phyloP scores from a whole-genome alignment of 2,888 invertebrate species.

The Plebejus melissa region DNA sequence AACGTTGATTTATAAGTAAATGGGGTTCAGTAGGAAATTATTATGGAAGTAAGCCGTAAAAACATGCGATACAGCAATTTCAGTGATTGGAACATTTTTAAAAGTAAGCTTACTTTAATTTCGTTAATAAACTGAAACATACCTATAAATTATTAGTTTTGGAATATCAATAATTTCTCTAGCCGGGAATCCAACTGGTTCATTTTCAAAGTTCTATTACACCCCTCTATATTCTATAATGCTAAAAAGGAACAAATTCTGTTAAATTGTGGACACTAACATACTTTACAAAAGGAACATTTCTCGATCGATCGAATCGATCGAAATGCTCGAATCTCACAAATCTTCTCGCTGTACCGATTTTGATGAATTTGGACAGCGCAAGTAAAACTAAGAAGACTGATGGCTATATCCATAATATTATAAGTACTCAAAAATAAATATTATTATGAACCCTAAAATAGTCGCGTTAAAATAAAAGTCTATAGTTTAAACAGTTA shows the following conservation, averaged over 20 bases:
- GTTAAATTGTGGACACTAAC: too few relatives aligned
- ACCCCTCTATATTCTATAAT: too few relatives aligned
- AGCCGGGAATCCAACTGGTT: not conserved
- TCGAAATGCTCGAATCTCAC: too few relatives aligned
- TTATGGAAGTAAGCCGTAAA: not conserved
- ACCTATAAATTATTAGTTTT: too few relatives aligned
- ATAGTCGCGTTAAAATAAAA: not conserved
- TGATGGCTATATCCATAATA: not conserved
- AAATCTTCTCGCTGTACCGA: not conserved
- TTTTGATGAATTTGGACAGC: not conserved
- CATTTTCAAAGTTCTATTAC: not conserved
- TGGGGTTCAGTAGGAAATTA: not conserved
- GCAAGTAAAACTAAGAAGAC: not conserved
- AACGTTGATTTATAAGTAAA: conserved; percentile 41
- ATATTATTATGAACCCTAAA: not conserved
- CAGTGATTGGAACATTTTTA: not conserved
- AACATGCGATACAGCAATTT: not conserved
- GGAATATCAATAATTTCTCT: not conserved
- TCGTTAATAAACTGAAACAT: too few relatives aligned
- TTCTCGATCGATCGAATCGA: too few relatives aligned
- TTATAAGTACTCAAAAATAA: too few relatives aligned
- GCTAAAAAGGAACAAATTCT: too few relatives aligned
- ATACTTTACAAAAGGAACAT: too few relatives aligned
- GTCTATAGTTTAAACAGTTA: not conserved
- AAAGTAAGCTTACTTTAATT: not conserved